Base-by-base conservation (phyloP, 2,888 invertebrate species). In the Ochropleura plecta region DNA sequence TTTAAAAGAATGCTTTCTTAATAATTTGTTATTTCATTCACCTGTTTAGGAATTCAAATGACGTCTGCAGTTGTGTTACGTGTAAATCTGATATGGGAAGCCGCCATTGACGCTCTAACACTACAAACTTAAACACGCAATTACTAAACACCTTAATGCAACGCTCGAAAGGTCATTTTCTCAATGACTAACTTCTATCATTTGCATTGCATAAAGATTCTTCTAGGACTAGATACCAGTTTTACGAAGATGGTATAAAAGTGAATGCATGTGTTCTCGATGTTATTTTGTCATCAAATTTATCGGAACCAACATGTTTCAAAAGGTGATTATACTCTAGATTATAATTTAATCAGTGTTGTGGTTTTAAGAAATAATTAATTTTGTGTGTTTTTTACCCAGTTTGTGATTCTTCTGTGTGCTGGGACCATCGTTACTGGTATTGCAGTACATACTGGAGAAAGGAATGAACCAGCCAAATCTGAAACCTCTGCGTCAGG, bases 171-270 rank as follows among this genome's bases (percentile, higher is more conserved):
- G 89, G 86, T 84, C 82, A 88, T 84, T 89, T 82, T 90, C 82
- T 82, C 82, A 86, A 83, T 87, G 80, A 71, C 77, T 86, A 85
- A 64, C 76, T 83, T 75, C 76, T 85, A 65, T 70, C 59, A 87
- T 88, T 85, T 84, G 86, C 81, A 90, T 88, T 90, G 90, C 85
- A 90, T 89, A 90, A 91, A 90, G 82, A 90, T 88, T 91, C 90
- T 88, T 86, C 84, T 91, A 91, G 89, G 88, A 91, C 90, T 88
- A 87, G 89, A 92, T 93, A 94, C 95, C 93, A 91, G 95, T 95
- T 94, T 91, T 86, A 81, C 81, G 81, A 85, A 85, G 86, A 89
- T 87, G 91, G 87, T 96, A 96, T 96, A 96, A 93, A 96, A 95
- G 94, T 91, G 93, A 93, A 92, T 86, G 93, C 90, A 82, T 86